Percentiles rank a stretch among this genome's conserved stretches.
These are phyloP conservation scores for Marronus borbonicus DNA, from an alignment of 2,888 invertebrate genomes.

Conservation along the genomic window DNA sequence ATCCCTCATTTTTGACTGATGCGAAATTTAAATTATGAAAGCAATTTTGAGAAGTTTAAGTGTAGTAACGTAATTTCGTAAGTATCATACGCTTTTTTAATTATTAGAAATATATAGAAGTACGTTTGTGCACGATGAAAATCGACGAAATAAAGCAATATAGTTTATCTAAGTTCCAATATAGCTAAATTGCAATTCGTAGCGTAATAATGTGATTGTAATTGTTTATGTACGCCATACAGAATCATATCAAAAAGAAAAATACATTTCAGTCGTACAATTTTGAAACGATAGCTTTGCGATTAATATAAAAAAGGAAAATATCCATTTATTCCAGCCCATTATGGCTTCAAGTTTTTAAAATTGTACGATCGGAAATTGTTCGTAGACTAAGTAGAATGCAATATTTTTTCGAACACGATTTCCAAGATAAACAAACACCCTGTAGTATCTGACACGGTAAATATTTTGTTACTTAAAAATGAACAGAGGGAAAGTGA, in stretches of 20 bases:
- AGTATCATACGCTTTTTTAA: slow-evolving; percentile 1
- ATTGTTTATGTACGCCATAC: not conserved
- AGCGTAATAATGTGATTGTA: not conserved
- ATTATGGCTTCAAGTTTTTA: not conserved
- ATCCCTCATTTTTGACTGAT: not conserved
- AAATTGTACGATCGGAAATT: not conserved
- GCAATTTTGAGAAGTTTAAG: not conserved
- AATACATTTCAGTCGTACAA: not conserved
- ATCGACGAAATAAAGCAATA: slow-evolving; percentile 3
- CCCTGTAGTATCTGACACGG: not conserved
- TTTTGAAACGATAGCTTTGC: not conserved
- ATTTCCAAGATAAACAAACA: not conserved
- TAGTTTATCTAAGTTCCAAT: not conserved
- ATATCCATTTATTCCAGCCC: no score
- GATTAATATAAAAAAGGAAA: not conserved
- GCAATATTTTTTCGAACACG: slow-evolving; percentile 19
- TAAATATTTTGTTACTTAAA: not conserved
- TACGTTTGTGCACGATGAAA: not conserved
- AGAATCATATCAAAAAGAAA: slow-evolving; percentile 13
- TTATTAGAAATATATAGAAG: not conserved
- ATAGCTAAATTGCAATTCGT: not conserved
- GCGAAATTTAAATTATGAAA: not conserved
- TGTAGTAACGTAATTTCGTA: not conserved
- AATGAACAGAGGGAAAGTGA: not conserved
- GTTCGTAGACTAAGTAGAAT: slow-evolving; percentile 5